Evolutionary conservation across 2,888 invertebrate genomes (phyloP), one percentile per base, ranked within the genome.

Genomic region (Nysson spinosus): DNA sequence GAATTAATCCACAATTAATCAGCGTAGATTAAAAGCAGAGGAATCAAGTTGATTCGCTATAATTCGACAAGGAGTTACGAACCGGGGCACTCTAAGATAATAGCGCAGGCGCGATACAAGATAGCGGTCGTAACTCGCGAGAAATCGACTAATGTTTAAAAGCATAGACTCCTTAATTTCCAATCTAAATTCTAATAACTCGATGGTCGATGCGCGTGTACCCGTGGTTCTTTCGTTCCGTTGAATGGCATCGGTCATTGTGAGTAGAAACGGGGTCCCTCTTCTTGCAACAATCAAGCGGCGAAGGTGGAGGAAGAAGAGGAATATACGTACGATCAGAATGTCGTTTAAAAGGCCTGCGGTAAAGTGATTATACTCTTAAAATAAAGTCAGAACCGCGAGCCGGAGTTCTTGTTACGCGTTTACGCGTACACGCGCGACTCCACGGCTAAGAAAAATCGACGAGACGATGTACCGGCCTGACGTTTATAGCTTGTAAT

Each of bases 401-500:
- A 40, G 40, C 40, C 12, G 9, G n/a, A 9, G 17, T 39, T n/a
- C 19, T 39, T 22, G n/a, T 12, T 9, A 26, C 11, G 43, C 28
- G 19, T 39, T n/a, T 20, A 19, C 39, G 19, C 20, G 39, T 14
- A 14, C 16, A 30, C 66, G 44, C 65, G 65, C 66, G 65, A 52
- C 65, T 50, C 24, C 72, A 72, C 68, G 63, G 64, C 66, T 72
- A 75, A 75, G 75, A 75, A 75, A 75, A 54, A 55, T 54, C 56
- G 34, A 37, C n/a, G n/a, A 30, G 46, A 14, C 9, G 34, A 5
- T n/a, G 40, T 55, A 32, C 42, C 52, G 46, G 65, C n/a, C 70
- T 67, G 75, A 75, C 75, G 66, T 72, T 75, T 75, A 75, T 76
- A 46, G 70, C 76, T 76, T 75, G 75, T 75, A 75, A 75, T 75